Base-by-base conservation (phyloP, 2,888 invertebrate genomes). In the Eretmocerus hayati region DNA sequence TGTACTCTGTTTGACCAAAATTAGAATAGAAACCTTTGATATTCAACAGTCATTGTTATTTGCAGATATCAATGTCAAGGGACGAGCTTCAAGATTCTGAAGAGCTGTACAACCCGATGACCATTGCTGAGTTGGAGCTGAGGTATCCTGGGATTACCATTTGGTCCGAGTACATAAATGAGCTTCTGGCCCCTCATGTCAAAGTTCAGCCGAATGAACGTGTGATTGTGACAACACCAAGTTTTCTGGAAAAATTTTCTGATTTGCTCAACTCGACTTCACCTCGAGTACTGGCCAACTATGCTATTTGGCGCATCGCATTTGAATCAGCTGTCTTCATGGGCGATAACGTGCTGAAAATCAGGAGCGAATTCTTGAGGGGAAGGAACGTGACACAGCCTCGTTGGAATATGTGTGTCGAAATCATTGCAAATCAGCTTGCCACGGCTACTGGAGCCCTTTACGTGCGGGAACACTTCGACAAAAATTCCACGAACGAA, bases 351-450 rank as follows among this genome's bases (percentile, higher is more conserved):
- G 35, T 45, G 1, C 44, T 38, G 11, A 4, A 20, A 1, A 18
- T 23, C 15, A 2, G 16, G 5, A 16, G 4, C 2, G 31, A 52
- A 5, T 46, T 42, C n/a, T 74, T 91, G 8, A 85, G 86, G 3
- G 92, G 91, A 1, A 84, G 65, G 83, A 87, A 86, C 0, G 88
- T 88, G 65, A 76, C 87, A 49, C 87, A 89, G 67, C 83, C 90
- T 33, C 77, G 91, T n/a, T 92, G 92, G 92, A 90, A 90, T 74
- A 90, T 90, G 67, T 92, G 91, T 65, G 82, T 88, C 23, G 87
- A 87, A 57, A 83, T 85, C n/a, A 80, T 84, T 21, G 80, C 85
- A 53, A 83, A 81, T 63, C 86, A 85, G 65, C 76, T 87, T 69
- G 79, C 81, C 19, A 81, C 84, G 46, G 83, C 85, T 8, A 81